phyloP scores from a whole-genome alignment of 2,888 invertebrate genomes.

The Dolichomitus sp. region DNA sequence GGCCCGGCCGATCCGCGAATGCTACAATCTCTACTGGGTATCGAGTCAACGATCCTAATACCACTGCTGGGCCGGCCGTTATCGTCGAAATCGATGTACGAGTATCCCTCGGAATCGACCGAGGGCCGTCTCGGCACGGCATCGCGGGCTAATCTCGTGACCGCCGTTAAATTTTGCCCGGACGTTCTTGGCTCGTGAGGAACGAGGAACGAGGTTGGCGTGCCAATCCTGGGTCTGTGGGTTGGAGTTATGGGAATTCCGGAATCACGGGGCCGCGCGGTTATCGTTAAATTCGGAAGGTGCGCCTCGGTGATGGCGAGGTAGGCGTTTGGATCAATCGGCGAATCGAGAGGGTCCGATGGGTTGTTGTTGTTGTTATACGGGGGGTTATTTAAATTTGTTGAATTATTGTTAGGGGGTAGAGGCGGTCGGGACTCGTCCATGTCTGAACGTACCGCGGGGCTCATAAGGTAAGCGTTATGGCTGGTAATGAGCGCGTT shows the following conservation, averaged over 20 bases:
- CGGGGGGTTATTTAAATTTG: background rate
- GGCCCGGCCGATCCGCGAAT: conserved; percentile 27
- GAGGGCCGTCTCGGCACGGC: conserved; percentile 72
- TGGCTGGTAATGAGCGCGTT: conserved; percentile 76
- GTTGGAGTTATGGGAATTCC: conserved; percentile 78
- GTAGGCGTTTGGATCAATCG: conserved; percentile 5
- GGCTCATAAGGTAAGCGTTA: conserved; percentile 55
- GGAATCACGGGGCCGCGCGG: conserved; percentile 58
- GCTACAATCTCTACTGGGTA: conserved; percentile 5
- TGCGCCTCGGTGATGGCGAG: conserved; percentile 7
- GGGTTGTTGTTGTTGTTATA: conserved; percentile 8
- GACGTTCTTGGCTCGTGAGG: conserved; percentile 26
- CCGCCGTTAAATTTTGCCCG: conserved; percentile 13
- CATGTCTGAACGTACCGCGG: background rate
- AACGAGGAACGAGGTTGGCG: conserved; percentile 31
- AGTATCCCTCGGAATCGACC: conserved; percentile 82
- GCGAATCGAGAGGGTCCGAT: background rate
- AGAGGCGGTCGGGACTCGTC: conserved; percentile 31
- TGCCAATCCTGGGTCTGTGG: conserved; percentile 68
- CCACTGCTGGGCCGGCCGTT: conserved; percentile 1
- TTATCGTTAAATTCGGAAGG: conserved; percentile 7
- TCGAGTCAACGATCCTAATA: conserved; percentile 26
- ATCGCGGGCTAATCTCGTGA: background rate
- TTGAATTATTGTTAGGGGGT: conserved; percentile 22
- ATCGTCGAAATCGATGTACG: conserved; percentile 80